These are phyloP conservation scores for Hippopotamus amphibius DNA, from an alignment of 2,113 vertebrate genomes.

Conservation along the genomic window DNA sequence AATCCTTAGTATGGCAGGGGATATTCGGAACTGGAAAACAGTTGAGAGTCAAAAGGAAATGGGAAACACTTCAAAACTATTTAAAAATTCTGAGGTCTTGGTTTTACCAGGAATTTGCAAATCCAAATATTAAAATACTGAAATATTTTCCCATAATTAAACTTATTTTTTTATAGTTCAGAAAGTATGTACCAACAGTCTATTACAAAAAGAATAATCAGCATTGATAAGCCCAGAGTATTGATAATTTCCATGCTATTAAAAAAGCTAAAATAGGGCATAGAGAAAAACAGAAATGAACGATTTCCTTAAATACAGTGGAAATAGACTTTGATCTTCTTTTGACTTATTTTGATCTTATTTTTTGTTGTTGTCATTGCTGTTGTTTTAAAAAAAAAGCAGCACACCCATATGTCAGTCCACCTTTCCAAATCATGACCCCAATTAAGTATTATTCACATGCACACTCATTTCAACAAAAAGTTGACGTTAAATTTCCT, in stretches of 20 bases:
- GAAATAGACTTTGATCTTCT: slow-evolving; percentile 20
- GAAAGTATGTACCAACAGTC: background rate
- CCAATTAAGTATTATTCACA: slow-evolving; percentile 49
- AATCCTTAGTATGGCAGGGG: background rate
- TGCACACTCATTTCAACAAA: slow-evolving; percentile 64
- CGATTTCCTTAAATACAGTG: background rate
- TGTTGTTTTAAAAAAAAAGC: background rate
- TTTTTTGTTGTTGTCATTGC: background rate
- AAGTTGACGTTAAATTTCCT: slow-evolving; percentile 67
- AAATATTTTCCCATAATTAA: background rate
- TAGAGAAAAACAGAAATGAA: background rate
- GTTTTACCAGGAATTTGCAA: slow-evolving; percentile 27
- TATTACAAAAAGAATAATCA: background rate
- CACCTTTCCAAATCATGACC: slow-evolving; percentile 29
- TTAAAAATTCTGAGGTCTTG: background rate
- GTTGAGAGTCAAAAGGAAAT: background rate
- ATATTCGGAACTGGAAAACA: background rate
- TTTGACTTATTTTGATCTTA: background rate
- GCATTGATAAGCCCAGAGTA: background rate
- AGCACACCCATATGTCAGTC: background rate
- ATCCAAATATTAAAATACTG: background rate
- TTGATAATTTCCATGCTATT: background rate
- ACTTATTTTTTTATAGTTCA: background rate
- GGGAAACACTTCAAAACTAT: background rate
- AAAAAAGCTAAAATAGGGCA: slow-evolving; percentile 19